Evolutionary conservation across 1,140 invertebrate genomes (phyloP), one percentile per base, ranked within the genome.

Genomic region (Scylla paramamosain): DNA sequence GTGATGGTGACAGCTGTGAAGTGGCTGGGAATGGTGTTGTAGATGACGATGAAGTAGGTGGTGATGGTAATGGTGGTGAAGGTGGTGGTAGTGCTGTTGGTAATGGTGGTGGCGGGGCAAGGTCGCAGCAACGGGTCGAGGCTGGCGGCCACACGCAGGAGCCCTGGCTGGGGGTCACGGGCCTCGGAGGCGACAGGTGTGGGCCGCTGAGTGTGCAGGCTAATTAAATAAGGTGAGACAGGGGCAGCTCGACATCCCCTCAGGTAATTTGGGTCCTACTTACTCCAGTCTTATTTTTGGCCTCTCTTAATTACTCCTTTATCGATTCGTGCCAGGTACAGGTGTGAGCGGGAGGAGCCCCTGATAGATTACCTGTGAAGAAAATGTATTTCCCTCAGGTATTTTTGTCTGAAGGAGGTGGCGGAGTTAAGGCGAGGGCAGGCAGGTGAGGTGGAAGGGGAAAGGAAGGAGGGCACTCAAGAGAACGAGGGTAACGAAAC

Each of bases 41-140:
- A 59, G 89, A 20, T 29, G 48, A 16, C 25, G 46, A 46, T 48
- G 25, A 29, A 25, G 46, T 91, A 29, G 45, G 31, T 32, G 31
- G 31, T 39, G 25, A 31, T 28, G 31, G 31, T 32, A 28, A 7
- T 87, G 14, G 10, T 86, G 32, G 84, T 87, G 84, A 10, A 4
- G 84, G 31, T 20, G 84, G 84, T 32, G 8, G n/a, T 87, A 10
- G 84, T 87, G 84, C 10, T 46, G 31, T 12, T 32, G 84, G 39
- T 87, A 87, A n/a, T 87, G 84, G 31, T 87, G 84, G 89, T 91
- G 89, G 46, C 39, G 89, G 89, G 67, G 67, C 67, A 77, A n/a
- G 67, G 67, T 77, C 67, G n/a, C n/a, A 12, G 2, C 67, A 25
- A n/a, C 20, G 20, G n/a, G 67, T 25, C 67, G n/a, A 7, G n/a